These are phyloP conservation scores for Sepioteuthis lessoniana DNA, from an alignment of 2,888 invertebrate genomes.

Conservation along the genomic window DNA sequence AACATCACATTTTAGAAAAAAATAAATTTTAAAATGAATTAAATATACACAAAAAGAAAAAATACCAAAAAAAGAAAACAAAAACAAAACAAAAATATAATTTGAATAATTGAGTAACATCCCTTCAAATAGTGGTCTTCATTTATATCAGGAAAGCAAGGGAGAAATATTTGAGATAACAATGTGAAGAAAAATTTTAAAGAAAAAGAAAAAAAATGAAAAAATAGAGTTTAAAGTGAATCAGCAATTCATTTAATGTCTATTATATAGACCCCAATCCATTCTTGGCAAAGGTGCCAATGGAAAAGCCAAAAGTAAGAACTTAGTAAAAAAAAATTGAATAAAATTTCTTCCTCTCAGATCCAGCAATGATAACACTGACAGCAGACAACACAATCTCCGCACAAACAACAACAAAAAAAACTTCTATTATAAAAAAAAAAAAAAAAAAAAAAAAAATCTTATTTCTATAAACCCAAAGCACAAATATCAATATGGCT, in stretches of 20 bases:
- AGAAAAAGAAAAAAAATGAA: too few species aligned
- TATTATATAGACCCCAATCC: constrained; percentile 23
- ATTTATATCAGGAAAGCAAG: not conserved
- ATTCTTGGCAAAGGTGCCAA: not conserved
- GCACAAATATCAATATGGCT: too few species aligned
- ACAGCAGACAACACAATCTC: not conserved
- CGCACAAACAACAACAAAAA: not conserved
- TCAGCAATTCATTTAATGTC: constrained; percentile 6
- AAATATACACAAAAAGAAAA: not conserved
- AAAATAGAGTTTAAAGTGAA: not conserved
- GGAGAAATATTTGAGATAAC: not conserved
- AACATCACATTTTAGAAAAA: not conserved
- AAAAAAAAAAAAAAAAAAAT: too few species aligned
- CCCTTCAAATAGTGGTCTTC: not conserved
- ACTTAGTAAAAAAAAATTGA: too few species aligned
- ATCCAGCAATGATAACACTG: not conserved
- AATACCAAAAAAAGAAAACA: not conserved
- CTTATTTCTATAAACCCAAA: too few species aligned
- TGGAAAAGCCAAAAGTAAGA: not conserved
- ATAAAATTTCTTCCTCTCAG: not conserved
- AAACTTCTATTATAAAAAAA: not conserved
- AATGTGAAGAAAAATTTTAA: not conserved
- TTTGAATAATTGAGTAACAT: not conserved
- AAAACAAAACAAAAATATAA: too few species aligned
- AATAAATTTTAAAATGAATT: not conserved